Conservation (phyloP, 2,797 vertebrate species). For the Aselliscus stoliczkanus region DNA sequence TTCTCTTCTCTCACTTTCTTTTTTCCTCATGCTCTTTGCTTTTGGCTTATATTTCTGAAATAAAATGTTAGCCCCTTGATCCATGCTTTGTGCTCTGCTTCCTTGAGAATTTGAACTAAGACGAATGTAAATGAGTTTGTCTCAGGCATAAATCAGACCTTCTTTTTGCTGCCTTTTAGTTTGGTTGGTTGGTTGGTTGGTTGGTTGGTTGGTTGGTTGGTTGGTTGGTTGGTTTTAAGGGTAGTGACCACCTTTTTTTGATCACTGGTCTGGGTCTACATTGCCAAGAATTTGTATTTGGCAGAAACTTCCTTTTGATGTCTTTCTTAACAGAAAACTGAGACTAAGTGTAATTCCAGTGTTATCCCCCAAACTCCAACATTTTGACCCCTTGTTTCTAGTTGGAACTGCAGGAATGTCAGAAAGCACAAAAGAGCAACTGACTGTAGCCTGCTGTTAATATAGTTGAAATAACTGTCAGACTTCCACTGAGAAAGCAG, state of each 20-base stretch:
- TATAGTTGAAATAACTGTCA: conserved; percentile 73
- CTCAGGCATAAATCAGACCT: neutral
- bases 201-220: neutral
- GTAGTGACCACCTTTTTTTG: neutral
- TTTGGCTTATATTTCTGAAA: neutral
- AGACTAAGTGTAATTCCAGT: neutral
- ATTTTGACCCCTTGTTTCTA: conserved; percentile 52
- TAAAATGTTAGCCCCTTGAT: neutral
- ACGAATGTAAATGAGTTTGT: neutral
- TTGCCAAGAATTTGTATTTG: conserved; percentile 47
- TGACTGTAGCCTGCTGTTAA: conserved; percentile 51
- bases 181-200: neutral
- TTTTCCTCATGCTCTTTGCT: neutral
- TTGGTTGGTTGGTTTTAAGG: neutral
- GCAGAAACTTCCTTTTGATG: conserved; percentile 37
- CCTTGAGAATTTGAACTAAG: neutral
- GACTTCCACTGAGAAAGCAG: conserved; percentile 64
- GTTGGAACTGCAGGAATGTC: conserved; percentile 34
- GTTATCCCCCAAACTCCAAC: conserved; percentile 26
- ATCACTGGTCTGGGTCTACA: neutral
- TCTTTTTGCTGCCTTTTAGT: neutral
- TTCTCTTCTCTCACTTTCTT: neutral
- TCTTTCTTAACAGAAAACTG: conserved; percentile 37
- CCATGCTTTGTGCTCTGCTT: neutral
- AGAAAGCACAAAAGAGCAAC: conserved; percentile 59